phyloP scores from a whole-genome alignment of 2,797 vertebrate species.

The Dicrostonyx torquatus region DNA sequence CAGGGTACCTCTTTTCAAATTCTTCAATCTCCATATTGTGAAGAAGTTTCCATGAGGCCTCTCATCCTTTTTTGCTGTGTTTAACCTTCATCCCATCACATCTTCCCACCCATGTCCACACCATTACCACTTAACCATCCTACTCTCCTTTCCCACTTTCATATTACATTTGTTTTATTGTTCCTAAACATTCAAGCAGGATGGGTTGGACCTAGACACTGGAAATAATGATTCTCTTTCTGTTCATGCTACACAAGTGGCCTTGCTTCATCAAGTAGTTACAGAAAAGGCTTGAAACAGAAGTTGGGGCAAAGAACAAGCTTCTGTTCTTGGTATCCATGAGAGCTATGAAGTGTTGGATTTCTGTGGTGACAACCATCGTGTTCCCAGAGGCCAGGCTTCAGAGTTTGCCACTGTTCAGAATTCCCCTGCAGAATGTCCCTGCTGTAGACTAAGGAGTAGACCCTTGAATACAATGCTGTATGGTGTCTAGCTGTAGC shows the following conservation, averaged over 20 bases:
- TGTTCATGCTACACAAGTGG: background rate
- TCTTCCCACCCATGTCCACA: background rate
- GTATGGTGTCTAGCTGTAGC: background rate
- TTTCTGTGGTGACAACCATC: background rate
- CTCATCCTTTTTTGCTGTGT: background rate
- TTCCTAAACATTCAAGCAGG: conserved; percentile 17
- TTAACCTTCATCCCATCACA: too few species aligned
- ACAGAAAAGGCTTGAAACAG: background rate
- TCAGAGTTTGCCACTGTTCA: background rate
- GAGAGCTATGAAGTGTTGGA: background rate
- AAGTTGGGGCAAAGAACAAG: background rate
- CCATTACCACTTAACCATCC: background rate
- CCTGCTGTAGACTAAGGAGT: background rate
- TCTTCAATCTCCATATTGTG: background rate
- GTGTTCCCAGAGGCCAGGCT: background rate
- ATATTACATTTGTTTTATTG: background rate
- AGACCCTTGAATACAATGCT: background rate
- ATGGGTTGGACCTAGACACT: background rate
- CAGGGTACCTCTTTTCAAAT: background rate
- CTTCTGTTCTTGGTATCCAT: background rate
- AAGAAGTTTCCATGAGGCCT: background rate
- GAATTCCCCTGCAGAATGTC: background rate
- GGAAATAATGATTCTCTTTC: background rate
- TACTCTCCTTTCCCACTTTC: background rate
- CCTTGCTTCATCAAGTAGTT: background rate